Percentiles rank a stretch among this genome's conserved stretches.
These are phyloP conservation scores for Parauchenoglanis punctatus DNA, from an alignment of 2,797 vertebrate genomes.

Conservation along the genomic window DNA sequence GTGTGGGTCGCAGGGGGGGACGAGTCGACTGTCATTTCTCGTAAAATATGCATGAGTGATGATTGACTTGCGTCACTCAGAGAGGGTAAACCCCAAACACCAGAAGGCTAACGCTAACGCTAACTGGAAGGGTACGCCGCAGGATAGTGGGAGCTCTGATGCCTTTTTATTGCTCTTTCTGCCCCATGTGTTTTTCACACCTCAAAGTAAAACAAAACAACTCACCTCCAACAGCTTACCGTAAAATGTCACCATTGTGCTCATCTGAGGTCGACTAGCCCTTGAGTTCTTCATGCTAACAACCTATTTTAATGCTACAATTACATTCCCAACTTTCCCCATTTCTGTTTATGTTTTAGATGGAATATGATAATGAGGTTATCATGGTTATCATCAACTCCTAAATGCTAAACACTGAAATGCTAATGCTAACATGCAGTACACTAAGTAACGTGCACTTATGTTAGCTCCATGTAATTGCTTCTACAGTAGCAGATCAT, in stretches of 20 bases:
- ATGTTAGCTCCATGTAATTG: too few relatives aligned
- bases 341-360: neutral
- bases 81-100: slow-evolving; percentile 74
- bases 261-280: neutral
- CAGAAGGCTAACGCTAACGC: slow-evolving; percentile 37
- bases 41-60: slow-evolving; percentile 53
- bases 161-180: neutral
- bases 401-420: slow-evolving; percentile 1
- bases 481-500: neutral
- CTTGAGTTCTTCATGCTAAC: slow-evolving; percentile 8
- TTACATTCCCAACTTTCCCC: neutral
- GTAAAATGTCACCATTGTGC: neutral
- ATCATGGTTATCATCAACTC: neutral
- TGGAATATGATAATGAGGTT: neutral
- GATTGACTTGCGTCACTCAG: slow-evolving; percentile 70
- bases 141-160: slow-evolving; percentile 19
- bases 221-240: slow-evolving; percentile 17
- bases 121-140: slow-evolving; percentile 51
- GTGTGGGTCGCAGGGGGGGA: slow-evolving; percentile 67
- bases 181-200: slow-evolving; percentile 20
- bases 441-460: too few relatives aligned
- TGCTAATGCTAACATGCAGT: neutral
- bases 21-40: slow-evolving; percentile 61
- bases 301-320: neutral
- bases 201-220: neutral